These are phyloP conservation scores for Chelonus insularis DNA, from an alignment of 1,140 invertebrate genomes.

Conservation along the genomic window DNA sequence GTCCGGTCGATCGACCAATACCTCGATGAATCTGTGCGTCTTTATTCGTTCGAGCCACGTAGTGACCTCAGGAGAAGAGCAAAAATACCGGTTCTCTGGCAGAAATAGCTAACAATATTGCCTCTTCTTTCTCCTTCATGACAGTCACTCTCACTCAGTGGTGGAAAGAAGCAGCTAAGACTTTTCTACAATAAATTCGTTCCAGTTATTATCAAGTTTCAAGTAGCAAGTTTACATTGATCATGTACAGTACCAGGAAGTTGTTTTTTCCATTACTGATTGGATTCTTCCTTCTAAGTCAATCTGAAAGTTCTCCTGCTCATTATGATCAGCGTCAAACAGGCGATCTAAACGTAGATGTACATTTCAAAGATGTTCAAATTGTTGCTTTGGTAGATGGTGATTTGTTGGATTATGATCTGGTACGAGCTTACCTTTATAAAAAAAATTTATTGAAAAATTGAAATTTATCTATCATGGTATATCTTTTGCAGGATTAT, in stretches of 20 bases:
- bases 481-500: constrained; percentile 45
- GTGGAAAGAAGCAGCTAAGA: not conserved
- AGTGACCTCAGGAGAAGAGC: no score
- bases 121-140: not conserved
- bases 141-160: constrained; percentile 6
- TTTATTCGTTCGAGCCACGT: not conserved
- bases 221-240: no score
- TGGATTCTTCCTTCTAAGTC: not conserved
- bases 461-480: constrained; percentile 5
- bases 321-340: constrained; percentile 74
- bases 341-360: constrained; percentile 76
- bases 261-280: constrained; percentile 3
- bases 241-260: not conserved
- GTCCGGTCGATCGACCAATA: not conserved
- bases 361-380: constrained; percentile 76
- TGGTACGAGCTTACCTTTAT: constrained; percentile 47
- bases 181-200: not conserved
- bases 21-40: not conserved
- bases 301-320: constrained; percentile 17
- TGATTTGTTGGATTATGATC: constrained; percentile 60
- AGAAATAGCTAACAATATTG: not conserved
- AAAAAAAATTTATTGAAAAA: constrained; percentile 11
- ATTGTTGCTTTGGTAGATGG: constrained; percentile 69
- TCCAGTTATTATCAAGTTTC: not conserved
- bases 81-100: constrained; percentile 9